Conservation (phyloP, 2,888 invertebrate species). For the Exocentrus adspersus region DNA sequence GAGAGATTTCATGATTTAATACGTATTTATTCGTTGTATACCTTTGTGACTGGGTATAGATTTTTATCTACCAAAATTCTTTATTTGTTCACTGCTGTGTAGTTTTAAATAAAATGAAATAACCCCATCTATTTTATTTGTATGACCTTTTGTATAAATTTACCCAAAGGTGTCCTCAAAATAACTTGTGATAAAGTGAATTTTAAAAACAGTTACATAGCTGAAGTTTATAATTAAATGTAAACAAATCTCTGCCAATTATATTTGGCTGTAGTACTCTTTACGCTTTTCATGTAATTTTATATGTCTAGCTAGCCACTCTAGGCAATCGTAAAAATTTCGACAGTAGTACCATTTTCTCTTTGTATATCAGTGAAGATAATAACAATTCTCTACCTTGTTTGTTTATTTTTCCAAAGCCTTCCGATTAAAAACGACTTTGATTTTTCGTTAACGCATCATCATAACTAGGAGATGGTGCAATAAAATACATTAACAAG, state of each 20-base stretch:
- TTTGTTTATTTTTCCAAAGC: background rate
- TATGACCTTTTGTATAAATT: background rate
- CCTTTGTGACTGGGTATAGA: background rate
- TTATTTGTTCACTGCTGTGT: background rate
- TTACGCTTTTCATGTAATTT: background rate
- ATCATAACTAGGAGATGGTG: background rate
- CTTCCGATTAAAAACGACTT: background rate
- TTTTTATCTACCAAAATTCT: background rate
- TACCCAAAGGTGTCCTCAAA: background rate
- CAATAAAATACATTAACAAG: slow-evolving; percentile 1
- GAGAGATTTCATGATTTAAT: background rate
- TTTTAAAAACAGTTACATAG: slow-evolving; percentile 3
- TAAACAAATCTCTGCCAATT: slow-evolving; percentile 16
- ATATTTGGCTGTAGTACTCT: slow-evolving; percentile 9
- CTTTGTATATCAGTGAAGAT: too few relatives aligned
- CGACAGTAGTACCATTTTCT: too few relatives aligned
- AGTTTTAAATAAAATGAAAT: too few relatives aligned
- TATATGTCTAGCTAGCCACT: background rate
- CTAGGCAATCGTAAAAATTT: background rate
- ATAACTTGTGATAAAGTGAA: slow-evolving; percentile 1
- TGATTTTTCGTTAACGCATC: background rate
- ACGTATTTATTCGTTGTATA: background rate
- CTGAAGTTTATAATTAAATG: slow-evolving; percentile 9
- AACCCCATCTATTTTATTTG: background rate
- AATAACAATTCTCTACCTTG: too few relatives aligned